Base-by-base conservation (phyloP, 2,113 vertebrate species). In the Nothobranchius kuhntae region DNA sequence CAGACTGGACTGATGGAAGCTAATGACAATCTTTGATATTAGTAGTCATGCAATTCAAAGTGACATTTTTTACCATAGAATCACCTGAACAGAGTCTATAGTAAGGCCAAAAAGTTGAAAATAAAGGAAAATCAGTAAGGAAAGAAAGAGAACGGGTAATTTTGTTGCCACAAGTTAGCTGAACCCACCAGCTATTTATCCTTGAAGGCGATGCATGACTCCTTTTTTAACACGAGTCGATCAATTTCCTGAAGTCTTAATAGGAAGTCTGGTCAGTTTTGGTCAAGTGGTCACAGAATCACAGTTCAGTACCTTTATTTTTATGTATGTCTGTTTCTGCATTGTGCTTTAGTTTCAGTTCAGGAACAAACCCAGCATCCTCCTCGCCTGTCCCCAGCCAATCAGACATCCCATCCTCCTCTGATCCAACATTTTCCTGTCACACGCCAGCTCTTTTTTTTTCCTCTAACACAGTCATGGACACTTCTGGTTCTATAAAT, bases 11-110 rank as follows among this genome's bases (percentile, higher is more conserved):
- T 44, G 13, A 47, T 44, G 57, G 52, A 65, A 58, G 64, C 54
- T 85, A 79, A 91, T 87, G 66, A 87, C 61, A 24, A 57, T 53
- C 75, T 76, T 58, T 54, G 24, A 38, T 63, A 50, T 57, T 70
- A 56, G 3, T 17, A 36, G 42, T 15, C 15, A 24, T n/a, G 30
- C 10, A 48, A 65, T 26, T 15, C 21, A 35, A 66, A 48, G 42
- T 38, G 45, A 77, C 52, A 65, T 62, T 80, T 70, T 69, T 14
- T 58, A 38, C 44, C 14, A 48, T 50, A 53, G 8, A 44, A 7
- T 45, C 56, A 45, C 47, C 13, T 44, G 12, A 8, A 55, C 24
- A 13, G 35, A 61, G 21, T 36, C 15, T 17, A 13, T 35, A 44
- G 14, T 2, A 8, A 14, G n/a, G 11, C 24, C 30, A 14, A 10